Evolutionary conservation across 2,113 vertebrate species (phyloP).

Genomic region (Caranx melampygus): DNA sequence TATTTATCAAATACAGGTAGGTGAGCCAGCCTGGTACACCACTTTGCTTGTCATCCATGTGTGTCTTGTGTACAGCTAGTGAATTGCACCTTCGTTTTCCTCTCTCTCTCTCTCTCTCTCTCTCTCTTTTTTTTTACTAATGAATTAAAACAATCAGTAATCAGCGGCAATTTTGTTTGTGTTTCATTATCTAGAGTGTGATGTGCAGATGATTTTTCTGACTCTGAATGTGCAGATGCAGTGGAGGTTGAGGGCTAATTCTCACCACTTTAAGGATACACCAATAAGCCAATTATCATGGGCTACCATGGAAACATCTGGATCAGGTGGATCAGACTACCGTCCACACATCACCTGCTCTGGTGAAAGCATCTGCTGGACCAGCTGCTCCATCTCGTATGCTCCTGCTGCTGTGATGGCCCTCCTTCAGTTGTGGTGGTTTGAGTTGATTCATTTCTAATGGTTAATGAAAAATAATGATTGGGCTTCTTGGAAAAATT

Average conservation of each 20-base stretch:
- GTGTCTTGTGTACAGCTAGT: neutral
- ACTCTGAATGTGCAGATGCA: neutral
- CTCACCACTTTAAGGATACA: neutral
- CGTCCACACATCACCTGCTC: neutral
- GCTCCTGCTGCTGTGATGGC: conserved; percentile 1
- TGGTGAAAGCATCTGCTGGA: neutral
- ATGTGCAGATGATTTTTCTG: neutral
- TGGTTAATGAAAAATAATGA: no score
- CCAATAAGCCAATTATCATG: neutral
- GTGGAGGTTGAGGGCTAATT: neutral
- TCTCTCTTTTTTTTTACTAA: neutral
- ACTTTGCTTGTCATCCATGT: conserved; percentile 18
- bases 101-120: no score
- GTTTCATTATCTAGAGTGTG: neutral
- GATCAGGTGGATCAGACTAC: neutral
- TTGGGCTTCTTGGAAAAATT: neutral
- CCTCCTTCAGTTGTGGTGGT: neutral
- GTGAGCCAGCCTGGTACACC: neutral
- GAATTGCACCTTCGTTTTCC: neutral
- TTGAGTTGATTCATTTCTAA: neutral
- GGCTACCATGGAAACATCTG: neutral
- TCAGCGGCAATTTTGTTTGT: neutral
- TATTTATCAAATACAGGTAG: conserved; percentile 24
- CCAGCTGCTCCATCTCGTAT: conserved; percentile 6
- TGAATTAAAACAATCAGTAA: neutral